These are phyloP conservation scores for Heliconius charithonia DNA, from an alignment of 2,888 invertebrate species.

Conservation along the genomic window DNA sequence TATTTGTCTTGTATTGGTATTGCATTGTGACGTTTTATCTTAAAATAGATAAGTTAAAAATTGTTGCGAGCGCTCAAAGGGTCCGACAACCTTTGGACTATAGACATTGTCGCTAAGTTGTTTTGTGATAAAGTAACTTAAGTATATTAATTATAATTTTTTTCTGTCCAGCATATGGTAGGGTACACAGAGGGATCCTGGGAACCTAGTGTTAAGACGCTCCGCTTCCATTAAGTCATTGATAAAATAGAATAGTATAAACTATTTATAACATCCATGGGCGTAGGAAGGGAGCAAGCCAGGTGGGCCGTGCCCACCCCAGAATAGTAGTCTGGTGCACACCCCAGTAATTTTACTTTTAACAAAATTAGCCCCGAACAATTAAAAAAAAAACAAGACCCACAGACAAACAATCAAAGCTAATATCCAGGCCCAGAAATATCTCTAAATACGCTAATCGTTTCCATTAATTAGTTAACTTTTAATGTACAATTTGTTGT, in stretches of 20 bases:
- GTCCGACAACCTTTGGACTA: conserved; percentile 59
- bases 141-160: not conserved
- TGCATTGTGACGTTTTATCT: conserved; percentile 70
- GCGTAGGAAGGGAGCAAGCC: too few relatives aligned
- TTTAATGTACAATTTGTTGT: not conserved
- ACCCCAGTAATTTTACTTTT: too few relatives aligned
- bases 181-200: too few relatives aligned
- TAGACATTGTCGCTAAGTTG: conserved; percentile 42
- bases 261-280: not conserved
- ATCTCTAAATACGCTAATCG: too few relatives aligned
- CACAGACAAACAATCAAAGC: too few relatives aligned
- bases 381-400: too few relatives aligned
- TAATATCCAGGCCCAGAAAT: too few relatives aligned
- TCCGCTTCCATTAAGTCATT: not conserved
- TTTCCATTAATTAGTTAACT: not conserved
- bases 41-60: conserved; percentile 48
- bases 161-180: too few relatives aligned
- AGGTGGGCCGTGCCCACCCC: too few relatives aligned
- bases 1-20: conserved; percentile 67
- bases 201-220: too few relatives aligned
- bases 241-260: not conserved
- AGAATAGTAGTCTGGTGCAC: too few relatives aligned
- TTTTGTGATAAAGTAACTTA: conserved; percentile 35
- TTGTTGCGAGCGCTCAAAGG: conserved; percentile 50
- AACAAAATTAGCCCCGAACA: too few relatives aligned